Percentiles rank a stretch among this genome's conserved stretches.
phyloP scores from a whole-genome alignment of 2,797 vertebrate genomes.

The Manis javanica region DNA sequence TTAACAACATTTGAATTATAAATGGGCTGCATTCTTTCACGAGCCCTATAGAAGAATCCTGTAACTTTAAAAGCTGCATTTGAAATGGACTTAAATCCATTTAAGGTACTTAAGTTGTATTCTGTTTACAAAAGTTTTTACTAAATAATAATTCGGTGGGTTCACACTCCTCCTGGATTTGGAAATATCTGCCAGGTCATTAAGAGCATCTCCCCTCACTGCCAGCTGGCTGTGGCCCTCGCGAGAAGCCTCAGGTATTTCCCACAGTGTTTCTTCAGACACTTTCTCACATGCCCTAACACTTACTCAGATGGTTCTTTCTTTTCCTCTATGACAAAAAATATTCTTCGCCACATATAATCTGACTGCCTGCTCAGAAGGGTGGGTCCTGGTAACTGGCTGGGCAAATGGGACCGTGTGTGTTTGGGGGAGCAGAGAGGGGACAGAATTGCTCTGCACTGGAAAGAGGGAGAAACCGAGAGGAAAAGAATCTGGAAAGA shows the following conservation, averaged over 20 bases:
- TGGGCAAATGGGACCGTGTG: neutral
- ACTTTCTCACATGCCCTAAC: neutral
- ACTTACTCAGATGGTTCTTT: neutral
- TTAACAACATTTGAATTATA: conserved; percentile 22
- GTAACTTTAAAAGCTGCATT: conserved; percentile 12
- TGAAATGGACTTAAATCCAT: conserved; percentile 37
- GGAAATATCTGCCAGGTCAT: neutral
- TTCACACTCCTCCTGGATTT: conserved; percentile 27
- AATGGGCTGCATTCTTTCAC: neutral
- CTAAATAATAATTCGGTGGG: conserved; percentile 4
- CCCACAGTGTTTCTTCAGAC: neutral
- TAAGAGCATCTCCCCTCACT: neutral
- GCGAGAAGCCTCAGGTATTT: neutral
- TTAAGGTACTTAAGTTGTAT: neutral
- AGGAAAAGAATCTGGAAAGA: neutral
- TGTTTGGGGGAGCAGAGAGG: neutral
- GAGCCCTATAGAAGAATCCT: conserved; percentile 14
- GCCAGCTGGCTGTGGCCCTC: neutral
- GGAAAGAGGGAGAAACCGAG: neutral
- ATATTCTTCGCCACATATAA: neutral
- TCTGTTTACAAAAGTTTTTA: neutral
- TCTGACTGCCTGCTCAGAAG: neutral
- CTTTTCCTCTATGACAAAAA: neutral
- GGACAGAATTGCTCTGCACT: neutral
- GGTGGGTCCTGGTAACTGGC: neutral